Conservation (phyloP, 2,888 invertebrate species). For the Heliconius sara region DNA sequence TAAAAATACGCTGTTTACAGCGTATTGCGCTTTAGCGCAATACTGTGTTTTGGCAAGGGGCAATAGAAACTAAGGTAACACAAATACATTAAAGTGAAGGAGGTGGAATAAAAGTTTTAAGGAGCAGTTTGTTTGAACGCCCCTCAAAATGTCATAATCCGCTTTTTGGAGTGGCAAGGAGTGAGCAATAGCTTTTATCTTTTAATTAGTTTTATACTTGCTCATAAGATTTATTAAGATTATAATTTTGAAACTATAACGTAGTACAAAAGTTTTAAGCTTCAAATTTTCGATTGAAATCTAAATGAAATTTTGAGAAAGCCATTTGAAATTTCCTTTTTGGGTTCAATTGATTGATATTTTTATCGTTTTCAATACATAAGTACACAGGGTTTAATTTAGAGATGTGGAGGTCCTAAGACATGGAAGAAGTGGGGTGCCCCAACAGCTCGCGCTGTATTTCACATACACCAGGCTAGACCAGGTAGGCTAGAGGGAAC, state of each 20-base stretch:
- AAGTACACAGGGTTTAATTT: too few relatives aligned
- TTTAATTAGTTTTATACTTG: conserved; percentile 41
- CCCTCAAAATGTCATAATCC: conserved; percentile 40
- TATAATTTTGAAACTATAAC: conserved; percentile 31
- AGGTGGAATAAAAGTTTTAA: conserved; percentile 41
- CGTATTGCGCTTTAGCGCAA: too few relatives aligned
- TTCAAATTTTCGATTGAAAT: not conserved
- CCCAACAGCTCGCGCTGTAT: too few relatives aligned
- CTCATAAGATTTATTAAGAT: conserved; percentile 26
- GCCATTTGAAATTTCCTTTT: not conserved
- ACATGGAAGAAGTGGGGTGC: too few relatives aligned
- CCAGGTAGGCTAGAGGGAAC: too few relatives aligned
- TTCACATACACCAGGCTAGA: too few relatives aligned
- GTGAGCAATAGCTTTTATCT: conserved; percentile 42
- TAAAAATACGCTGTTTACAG: not conserved
- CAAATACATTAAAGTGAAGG: conserved; percentile 37
- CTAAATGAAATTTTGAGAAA: not conserved
- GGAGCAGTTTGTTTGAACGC: conserved; percentile 38
- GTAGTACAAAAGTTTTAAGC: not conserved
- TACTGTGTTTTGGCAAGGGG: conserved; percentile 14
- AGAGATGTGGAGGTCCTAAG: too few relatives aligned
- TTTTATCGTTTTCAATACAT: too few relatives aligned
- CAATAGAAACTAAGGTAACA: conserved; percentile 35
- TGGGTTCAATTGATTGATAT: too few relatives aligned
- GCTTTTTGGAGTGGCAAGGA: conserved; percentile 37